phyloP scores from a whole-genome alignment of 1,140 invertebrate species.

The Pogonomyrmex californicus region DNA sequence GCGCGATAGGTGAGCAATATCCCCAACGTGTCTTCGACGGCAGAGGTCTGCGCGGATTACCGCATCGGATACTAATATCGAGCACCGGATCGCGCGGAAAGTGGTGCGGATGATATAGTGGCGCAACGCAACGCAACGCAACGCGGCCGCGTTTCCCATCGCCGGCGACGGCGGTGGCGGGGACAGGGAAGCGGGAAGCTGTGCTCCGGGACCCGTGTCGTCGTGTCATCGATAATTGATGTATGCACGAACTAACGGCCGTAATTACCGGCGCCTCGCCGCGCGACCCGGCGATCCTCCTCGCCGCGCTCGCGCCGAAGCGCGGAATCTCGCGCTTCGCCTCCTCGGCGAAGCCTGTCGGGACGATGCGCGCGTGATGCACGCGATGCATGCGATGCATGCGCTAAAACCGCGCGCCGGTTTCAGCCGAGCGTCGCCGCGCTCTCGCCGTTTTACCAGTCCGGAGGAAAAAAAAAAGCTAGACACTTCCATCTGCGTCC shows the following conservation, averaged over 20 bases:
- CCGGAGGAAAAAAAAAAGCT: neutral
- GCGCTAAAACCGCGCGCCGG: neutral
- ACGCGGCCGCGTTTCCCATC: constrained; percentile 14
- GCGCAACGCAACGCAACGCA: neutral
- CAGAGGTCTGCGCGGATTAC: constrained; percentile 20
- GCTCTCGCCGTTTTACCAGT: neutral
- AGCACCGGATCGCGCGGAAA: constrained; percentile 39
- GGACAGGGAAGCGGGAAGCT: constrained; percentile 56
- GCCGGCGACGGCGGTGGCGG: neutral
- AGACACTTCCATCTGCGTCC: constrained; percentile 20
- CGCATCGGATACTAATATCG: constrained; percentile 47
- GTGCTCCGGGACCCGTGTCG: constrained; percentile 78
- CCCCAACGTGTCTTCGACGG: neutral
- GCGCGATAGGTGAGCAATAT: constrained; percentile 5
- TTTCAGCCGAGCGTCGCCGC: neutral
- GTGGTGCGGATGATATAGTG: constrained; percentile 53
- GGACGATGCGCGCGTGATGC: neutral
- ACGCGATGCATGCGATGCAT: constrained; percentile 3
- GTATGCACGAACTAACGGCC: constrained; percentile 84
- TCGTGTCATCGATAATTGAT: constrained; percentile 85
- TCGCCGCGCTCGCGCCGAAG: constrained; percentile 63
- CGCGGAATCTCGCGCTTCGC: constrained; percentile 77
- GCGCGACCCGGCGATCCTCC: constrained; percentile 80
- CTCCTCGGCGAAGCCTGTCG: constrained; percentile 39
- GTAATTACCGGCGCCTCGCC: constrained; percentile 78